These are phyloP conservation scores for Trichopoda pennipes DNA, from an alignment of 2,888 invertebrate species.

Conservation along the genomic window DNA sequence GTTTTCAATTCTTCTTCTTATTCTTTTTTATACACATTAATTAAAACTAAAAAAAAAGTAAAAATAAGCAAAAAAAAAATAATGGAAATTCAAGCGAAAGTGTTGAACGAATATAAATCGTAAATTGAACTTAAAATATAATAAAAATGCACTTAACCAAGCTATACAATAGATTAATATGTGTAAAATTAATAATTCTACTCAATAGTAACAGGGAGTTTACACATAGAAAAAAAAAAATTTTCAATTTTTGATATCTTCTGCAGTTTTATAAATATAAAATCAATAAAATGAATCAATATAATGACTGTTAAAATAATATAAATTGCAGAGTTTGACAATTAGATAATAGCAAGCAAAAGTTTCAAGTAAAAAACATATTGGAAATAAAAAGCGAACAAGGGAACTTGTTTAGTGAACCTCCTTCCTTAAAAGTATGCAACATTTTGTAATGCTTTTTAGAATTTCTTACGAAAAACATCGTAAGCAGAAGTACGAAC, in stretches of 20 bases:
- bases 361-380: conserved; percentile 3
- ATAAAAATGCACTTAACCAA: conserved; percentile 50
- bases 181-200: conserved; percentile 2
- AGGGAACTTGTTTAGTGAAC: too few relatives aligned
- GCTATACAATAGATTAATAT: conserved; percentile 47
- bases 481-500: too few relatives aligned
- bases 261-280: too few relatives aligned
- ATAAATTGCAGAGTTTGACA: not conserved
- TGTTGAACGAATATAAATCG: conserved; percentile 40
- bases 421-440: too few relatives aligned
- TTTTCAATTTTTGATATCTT: conserved; percentile 7
- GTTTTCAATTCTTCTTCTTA: conserved; percentile 16
- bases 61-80: not conserved
- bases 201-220: conserved; percentile 13
- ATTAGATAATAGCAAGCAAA: not conserved
- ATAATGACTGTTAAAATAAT: not conserved
- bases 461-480: too few relatives aligned
- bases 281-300: not conserved
- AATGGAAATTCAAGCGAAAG: not conserved
- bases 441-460: too few relatives aligned
- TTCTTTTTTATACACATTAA: conserved; percentile 59
- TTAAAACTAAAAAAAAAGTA: conserved; percentile 50
- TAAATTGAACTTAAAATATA: conserved; percentile 39
- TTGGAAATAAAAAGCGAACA: not conserved
- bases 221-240: conserved; percentile 5